Evolutionary conservation across 2,888 invertebrate species (phyloP), one percentile per base, ranked within the genome.

Genomic region (Caenorhabditis zanzibari): DNA sequence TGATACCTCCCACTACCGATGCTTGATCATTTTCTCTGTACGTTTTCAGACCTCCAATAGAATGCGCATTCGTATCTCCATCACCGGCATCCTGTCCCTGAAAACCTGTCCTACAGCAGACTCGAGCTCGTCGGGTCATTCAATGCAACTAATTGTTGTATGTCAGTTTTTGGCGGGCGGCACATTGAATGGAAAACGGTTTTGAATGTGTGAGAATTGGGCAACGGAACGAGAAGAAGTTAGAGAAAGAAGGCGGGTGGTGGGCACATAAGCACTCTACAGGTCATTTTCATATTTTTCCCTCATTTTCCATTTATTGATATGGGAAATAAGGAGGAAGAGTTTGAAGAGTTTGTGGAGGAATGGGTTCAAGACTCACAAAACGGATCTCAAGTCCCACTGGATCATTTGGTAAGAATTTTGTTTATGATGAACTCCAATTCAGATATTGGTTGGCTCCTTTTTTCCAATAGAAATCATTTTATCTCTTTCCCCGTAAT

Each of bases 341-440:
- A 79, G 26, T 74, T 73, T 16, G 61, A 61, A 41, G 68, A 79
- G 26, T 74, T 73, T 16, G 69, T 74, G 5, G 59, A 81, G 24
- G 81, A 81, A 47, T 81, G 81, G 81, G 68, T 74, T 24, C 74
- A 81, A 28, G 66, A 74, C 24, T 59, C 73, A 3, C 56, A 63
- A 5, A 58, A 24, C 32, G 74, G 69, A 4, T 22, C 58, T 0
- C 44, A 54, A 58, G 61, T 74, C 3, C 74, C 73, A 12, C 58
- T 81, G n/a, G 81, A 81, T 61, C 77, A 69, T 4, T 24, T 77
- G 52, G 77, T 77, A 22, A 71, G 77, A 44, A 16, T 24, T 32
- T 38, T 38, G 32, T 32, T 32, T 7, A 6, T 32, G 32, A 7
- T 38, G 38, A 10, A 12, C n/a, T n/a, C n/a, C n/a, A 22, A n/a